Conservation (phyloP, 2,888 invertebrate species). For the Brassicogethes aeneus region DNA sequence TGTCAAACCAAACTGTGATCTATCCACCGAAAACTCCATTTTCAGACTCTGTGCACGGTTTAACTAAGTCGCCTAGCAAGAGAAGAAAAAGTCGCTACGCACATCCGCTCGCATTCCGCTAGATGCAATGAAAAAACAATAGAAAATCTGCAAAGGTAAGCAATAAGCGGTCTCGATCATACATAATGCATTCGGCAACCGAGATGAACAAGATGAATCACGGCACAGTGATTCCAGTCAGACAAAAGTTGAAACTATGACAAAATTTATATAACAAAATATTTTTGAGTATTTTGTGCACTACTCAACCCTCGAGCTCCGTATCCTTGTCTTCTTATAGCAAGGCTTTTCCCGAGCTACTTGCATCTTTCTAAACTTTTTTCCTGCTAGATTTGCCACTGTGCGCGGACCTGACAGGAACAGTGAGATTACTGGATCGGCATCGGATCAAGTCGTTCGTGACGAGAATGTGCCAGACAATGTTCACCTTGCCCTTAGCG, state of each 20-base stretch:
- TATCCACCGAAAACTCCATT: too few relatives aligned
- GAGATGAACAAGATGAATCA: not conserved
- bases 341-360: too few relatives aligned
- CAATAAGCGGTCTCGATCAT: slow-evolving; percentile 14
- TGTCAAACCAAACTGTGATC: too few relatives aligned
- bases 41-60: too few relatives aligned
- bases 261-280: too few relatives aligned
- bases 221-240: too few relatives aligned
- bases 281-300: not conserved
- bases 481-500: slow-evolving; percentile 32
- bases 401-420: slow-evolving; percentile 31
- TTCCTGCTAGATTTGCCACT: too few relatives aligned
- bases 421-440: slow-evolving; percentile 44
- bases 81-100: too few relatives aligned
- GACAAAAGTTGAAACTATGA: too few relatives aligned
- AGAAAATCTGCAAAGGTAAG: slow-evolving; percentile 32
- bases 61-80: too few relatives aligned
- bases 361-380: too few relatives aligned
- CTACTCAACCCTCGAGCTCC: not conserved
- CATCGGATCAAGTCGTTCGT: slow-evolving; percentile 37
- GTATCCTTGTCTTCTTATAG: too few relatives aligned
- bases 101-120: slow-evolving; percentile 31
- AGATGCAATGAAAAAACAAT: slow-evolving; percentile 34
- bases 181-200: slow-evolving; percentile 5
- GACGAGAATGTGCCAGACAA: slow-evolving; percentile 33